Percentiles rank a stretch among this genome's conserved stretches.
These are phyloP conservation scores for Phanerotoma sp. DNA, from an alignment of 2,888 invertebrate species.

Conservation along the genomic window DNA sequence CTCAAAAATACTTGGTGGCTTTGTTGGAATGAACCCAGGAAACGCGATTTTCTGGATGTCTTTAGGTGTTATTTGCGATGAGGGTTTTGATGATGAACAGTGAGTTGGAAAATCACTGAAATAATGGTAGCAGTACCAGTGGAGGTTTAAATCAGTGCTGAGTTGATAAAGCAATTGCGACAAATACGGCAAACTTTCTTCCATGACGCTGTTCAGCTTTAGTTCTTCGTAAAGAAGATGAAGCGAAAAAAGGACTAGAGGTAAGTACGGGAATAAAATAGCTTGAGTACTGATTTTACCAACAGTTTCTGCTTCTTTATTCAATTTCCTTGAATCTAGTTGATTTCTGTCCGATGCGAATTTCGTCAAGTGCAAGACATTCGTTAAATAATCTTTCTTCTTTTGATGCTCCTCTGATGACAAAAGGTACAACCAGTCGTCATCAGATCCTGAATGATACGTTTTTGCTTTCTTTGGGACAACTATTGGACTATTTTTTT, in stretches of 20 bases:
- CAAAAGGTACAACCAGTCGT: conserved; percentile 79
- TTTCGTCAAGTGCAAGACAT: conserved; percentile 56
- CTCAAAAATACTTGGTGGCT: conserved; percentile 72
- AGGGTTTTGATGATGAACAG: conserved; percentile 44
- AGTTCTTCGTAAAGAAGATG: conserved; percentile 91
- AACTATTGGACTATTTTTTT: conserved; percentile 59
- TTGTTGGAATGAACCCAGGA: conserved; percentile 65
- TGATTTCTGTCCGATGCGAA: conserved; percentile 8
- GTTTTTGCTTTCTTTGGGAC: conserved; percentile 77
- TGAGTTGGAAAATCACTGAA: conserved; percentile 79
- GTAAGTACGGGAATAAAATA: conserved; percentile 71
- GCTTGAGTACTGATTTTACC: conserved; percentile 66
- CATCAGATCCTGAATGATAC: conserved; percentile 74
- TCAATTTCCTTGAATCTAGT: not conserved
- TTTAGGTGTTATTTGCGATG: conserved; percentile 62
- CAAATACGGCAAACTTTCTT: conserved; percentile 68
- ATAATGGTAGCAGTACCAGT: conserved; percentile 76
- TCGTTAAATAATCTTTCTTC: conserved; percentile 57
- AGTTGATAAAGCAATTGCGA: conserved; percentile 75
- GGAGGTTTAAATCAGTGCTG: conserved; percentile 72
- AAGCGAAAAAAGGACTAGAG: conserved; percentile 75
- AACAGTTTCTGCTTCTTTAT: conserved; percentile 20
- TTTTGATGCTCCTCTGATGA: conserved; percentile 63
- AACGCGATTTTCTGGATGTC: conserved; percentile 64
- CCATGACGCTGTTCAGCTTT: conserved; percentile 74